Conservation (phyloP, 2,113 vertebrate species). For the Crotalus viridis region DNA sequence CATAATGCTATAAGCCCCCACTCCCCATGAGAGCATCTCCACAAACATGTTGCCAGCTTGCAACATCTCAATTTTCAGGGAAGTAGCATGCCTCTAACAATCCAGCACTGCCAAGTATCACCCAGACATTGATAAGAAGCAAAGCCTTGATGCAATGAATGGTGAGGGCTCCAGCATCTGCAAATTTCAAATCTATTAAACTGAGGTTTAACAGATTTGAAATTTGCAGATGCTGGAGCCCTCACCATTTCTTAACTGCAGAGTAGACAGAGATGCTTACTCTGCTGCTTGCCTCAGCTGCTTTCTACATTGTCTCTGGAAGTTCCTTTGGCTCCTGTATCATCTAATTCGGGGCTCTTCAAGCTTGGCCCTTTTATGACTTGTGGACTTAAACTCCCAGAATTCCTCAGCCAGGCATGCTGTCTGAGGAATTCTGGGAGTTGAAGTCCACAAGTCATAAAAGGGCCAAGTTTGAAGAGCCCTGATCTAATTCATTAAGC, state of each 20-base stretch:
- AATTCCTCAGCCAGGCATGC: no score
- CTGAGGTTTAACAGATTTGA: background rate
- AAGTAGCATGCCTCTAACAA: background rate
- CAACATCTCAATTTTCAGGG: background rate
- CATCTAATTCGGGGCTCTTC: background rate
- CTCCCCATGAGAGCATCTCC: background rate
- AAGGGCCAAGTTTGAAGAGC: no score
- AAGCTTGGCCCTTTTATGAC: no score
- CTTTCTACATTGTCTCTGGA: background rate
- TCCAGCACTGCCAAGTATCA: background rate
- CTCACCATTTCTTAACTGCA: background rate
- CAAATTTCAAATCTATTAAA: no score
- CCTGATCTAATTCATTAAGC: background rate
- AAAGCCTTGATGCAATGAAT: background rate
- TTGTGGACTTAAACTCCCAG: no score
- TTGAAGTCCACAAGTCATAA: no score
- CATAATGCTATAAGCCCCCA: background rate
- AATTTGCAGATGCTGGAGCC: background rate
- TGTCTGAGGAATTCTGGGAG: no score
- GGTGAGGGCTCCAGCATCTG: no score
- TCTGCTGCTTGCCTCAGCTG: background rate
- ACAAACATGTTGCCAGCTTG: background rate
- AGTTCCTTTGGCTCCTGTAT: background rate
- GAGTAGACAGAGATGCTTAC: background rate
- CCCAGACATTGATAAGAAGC: background rate